These are phyloP conservation scores for Scaptodrosophila lebanonensis DNA, from an alignment of 1,140 invertebrate species.

Conservation along the genomic window DNA sequence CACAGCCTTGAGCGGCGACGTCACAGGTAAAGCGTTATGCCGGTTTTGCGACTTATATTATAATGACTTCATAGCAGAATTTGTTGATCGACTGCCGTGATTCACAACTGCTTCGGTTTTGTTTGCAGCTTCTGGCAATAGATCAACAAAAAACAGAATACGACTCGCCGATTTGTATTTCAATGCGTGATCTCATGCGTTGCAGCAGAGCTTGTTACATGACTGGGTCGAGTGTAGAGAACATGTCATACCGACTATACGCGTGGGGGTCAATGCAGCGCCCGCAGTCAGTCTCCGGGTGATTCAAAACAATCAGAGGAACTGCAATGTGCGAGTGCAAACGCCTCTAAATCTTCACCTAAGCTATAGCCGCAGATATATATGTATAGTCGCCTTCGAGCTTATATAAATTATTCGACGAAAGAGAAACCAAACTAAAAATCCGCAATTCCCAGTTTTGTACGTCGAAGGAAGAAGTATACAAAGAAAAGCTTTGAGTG, in stretches of 20 bases:
- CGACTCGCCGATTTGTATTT: constrained; percentile 23
- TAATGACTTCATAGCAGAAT: constrained; percentile 46
- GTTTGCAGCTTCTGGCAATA: constrained; percentile 31
- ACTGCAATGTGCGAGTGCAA: too few relatives aligned
- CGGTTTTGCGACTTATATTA: constrained; percentile 18
- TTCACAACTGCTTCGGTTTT: constrained; percentile 28
- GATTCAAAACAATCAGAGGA: constrained; percentile 56
- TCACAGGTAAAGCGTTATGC: constrained; percentile 28
- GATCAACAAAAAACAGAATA: constrained; percentile 37
- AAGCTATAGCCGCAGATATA: too few relatives aligned
- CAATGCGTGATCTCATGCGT: constrained; percentile 44
- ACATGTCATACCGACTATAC: background rate
- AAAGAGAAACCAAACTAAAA: too few relatives aligned
- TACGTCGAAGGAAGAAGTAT: too few relatives aligned
- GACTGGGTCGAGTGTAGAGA: constrained; percentile 9
- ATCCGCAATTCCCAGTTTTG: too few relatives aligned
- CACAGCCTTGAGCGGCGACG: constrained; percentile 21
- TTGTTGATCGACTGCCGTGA: constrained; percentile 43
- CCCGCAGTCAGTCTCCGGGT: constrained; percentile 13
- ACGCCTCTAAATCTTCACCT: too few relatives aligned
- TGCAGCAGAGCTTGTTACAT: constrained; percentile 22
- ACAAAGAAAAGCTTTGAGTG: too few relatives aligned
- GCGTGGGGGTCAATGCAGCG: constrained; percentile 20
- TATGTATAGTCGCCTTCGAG: too few relatives aligned
- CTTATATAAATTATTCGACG: too few relatives aligned